phyloP scores from a whole-genome alignment of 2,113 vertebrate genomes.

The Madoqua kirkii region DNA sequence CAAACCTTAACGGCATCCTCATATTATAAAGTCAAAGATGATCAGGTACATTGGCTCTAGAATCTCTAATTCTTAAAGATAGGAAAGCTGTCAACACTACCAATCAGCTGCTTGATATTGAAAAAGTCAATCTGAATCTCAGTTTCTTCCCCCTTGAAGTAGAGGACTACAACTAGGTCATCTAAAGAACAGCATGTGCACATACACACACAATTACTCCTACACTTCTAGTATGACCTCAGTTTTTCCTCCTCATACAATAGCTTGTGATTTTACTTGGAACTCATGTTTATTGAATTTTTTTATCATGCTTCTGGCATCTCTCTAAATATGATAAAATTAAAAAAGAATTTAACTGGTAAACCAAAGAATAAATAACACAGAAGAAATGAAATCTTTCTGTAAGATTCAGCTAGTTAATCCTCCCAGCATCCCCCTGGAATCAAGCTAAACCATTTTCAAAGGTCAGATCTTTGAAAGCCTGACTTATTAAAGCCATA shows the following conservation, averaged over 20 bases:
- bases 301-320: not conserved
- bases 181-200: not conserved
- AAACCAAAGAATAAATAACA: constrained; percentile 34
- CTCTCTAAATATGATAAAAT: constrained; percentile 28
- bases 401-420: not conserved
- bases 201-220: not conserved
- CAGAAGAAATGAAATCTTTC: constrained; percentile 30
- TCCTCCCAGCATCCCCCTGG: not conserved
- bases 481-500: constrained; percentile 15
- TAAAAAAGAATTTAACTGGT: constrained; percentile 12
- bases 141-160: constrained; percentile 25
- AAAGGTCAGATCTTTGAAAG: constrained; percentile 39
- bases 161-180: not conserved
- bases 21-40: not conserved
- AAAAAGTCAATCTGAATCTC: not conserved
- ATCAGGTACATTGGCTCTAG: not conserved
- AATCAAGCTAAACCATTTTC: constrained; percentile 26
- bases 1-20: not conserved
- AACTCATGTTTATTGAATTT: not conserved
- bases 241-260: not conserved
- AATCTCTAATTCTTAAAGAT: not conserved
- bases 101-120: not conserved
- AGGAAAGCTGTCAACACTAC: not conserved
- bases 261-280: constrained; percentile 43
- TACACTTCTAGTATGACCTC: not conserved